Conservation (phyloP, 2,888 invertebrate genomes). For the Sesia apiformis region DNA sequence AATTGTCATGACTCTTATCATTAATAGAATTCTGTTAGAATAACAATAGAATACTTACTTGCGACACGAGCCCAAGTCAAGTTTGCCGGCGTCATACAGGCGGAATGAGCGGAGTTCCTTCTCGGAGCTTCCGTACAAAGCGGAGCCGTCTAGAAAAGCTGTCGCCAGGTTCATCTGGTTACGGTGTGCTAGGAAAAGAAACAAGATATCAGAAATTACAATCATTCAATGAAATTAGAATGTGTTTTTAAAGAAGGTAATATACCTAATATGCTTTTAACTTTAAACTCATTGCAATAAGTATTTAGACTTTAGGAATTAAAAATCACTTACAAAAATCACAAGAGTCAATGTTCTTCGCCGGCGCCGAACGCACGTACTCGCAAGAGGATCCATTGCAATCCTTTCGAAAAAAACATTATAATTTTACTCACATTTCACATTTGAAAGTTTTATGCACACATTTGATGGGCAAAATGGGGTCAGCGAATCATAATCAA, state of each 20-base stretch:
- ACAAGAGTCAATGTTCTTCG: constrained; percentile 76
- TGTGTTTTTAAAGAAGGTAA: background rate
- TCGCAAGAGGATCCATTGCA: constrained; percentile 71
- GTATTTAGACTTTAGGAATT: too few species aligned
- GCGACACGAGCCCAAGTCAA: constrained; percentile 79
- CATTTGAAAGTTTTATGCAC: too few species aligned
- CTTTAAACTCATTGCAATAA: too few species aligned
- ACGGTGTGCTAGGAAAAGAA: constrained; percentile 71
- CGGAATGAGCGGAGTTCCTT: constrained; percentile 80
- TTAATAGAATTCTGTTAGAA: too few species aligned
- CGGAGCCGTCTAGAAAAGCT: constrained; percentile 87
- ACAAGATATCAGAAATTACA: background rate
- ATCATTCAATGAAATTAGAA: background rate
- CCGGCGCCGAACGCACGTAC: constrained; percentile 82
- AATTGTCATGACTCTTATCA: too few species aligned
- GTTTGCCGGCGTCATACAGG: constrained; percentile 81
- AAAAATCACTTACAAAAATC: constrained; percentile 70
- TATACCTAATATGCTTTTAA: too few species aligned
- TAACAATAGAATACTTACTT: constrained; percentile 47
- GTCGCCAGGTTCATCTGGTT: constrained; percentile 92
- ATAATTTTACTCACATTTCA: background rate
- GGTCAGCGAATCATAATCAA: too few species aligned
- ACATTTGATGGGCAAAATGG: too few species aligned
- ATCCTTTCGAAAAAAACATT: constrained; percentile 37
- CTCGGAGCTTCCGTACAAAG: constrained; percentile 85